phyloP scores from a whole-genome alignment of 2,888 invertebrate species.

The Cheilosia vulpina region DNA sequence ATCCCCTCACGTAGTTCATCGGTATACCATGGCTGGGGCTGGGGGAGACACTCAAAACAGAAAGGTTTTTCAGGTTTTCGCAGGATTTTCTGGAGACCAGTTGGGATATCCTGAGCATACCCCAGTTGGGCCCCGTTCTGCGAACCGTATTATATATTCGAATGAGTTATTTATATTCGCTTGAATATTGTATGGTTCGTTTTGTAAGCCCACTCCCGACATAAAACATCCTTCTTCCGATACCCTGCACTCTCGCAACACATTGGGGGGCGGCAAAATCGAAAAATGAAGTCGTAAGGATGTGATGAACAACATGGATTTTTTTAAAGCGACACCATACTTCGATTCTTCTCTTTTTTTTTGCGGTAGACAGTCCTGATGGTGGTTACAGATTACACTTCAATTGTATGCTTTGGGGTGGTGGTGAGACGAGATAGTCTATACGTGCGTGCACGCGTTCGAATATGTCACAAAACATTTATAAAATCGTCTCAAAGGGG shows the following conservation, averaged over 20 bases:
- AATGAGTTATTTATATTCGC: conserved; percentile 73
- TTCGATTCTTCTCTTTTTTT: conserved; percentile 15
- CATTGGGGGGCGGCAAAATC: conserved; percentile 34
- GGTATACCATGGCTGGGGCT: conserved; percentile 21
- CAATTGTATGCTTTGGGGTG: conserved; percentile 43
- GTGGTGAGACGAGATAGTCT: conserved; percentile 42
- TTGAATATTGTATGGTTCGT: conserved; percentile 56
- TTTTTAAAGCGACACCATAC: conserved; percentile 27
- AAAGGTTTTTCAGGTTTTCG: conserved; percentile 55
- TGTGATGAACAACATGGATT: conserved; percentile 63
- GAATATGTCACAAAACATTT: conserved; percentile 73
- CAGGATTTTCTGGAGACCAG: conserved; percentile 35
- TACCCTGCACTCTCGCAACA: background rate
- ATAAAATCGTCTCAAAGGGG: conserved; percentile 63
- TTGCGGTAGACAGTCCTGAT: conserved; percentile 44
- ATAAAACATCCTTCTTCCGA: background rate
- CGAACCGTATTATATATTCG: conserved; percentile 59
- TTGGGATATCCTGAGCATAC: conserved; percentile 20
- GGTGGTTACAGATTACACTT: conserved; percentile 68
- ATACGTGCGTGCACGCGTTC: conserved; percentile 53
- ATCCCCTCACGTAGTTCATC: conserved; percentile 62
- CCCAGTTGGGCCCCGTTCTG: conserved; percentile 4
- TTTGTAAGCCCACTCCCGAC: conserved; percentile 50
- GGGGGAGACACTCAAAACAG: conserved; percentile 37
- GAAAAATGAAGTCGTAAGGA: conserved; percentile 67